Percentiles rank a stretch among this genome's conserved stretches.
Conservation (phyloP, 2,797 vertebrate species). For the Helicolenus hilgendorfi region DNA sequence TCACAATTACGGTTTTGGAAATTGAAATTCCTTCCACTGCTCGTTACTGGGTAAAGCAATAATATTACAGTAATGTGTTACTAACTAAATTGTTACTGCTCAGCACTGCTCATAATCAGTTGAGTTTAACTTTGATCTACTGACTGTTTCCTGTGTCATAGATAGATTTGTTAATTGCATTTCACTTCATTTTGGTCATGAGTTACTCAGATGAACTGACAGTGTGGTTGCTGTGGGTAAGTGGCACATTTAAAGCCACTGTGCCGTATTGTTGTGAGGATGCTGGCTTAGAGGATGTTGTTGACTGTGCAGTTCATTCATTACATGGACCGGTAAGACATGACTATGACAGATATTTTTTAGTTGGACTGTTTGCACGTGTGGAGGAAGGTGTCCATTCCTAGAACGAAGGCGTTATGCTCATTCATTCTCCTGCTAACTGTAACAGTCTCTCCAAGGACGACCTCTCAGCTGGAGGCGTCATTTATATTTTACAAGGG, state of each 20-base stretch:
- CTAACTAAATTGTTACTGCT: fast-evolving
- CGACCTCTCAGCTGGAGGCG: background rate
- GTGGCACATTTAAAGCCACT: background rate
- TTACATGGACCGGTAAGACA: background rate
- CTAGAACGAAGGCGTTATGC: background rate
- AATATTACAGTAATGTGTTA: too few relatives aligned
- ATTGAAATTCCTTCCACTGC: fast-evolving
- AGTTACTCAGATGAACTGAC: background rate
- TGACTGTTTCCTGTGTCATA: too few relatives aligned
- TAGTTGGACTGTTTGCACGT: background rate
- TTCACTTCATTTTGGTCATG: too few relatives aligned
- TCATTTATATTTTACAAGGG: slow-evolving; percentile 22
- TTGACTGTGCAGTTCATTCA: slow-evolving; percentile 14
- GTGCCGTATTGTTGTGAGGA: background rate
- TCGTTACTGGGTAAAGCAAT: too few relatives aligned
- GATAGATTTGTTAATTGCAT: too few relatives aligned
- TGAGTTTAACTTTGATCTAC: too few relatives aligned
- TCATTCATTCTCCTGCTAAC: slow-evolving; percentile 25
- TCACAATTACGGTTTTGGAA: too few relatives aligned
- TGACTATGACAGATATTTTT: background rate
- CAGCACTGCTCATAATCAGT: too few relatives aligned
- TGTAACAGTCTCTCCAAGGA: slow-evolving; percentile 12
- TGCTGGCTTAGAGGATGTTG: background rate
- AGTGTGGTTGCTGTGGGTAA: background rate
- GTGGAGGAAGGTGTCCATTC: background rate